A percentile compares a stretch with the other conserved stretches of the same genome.
Evolutionary conservation across 2,888 invertebrate genomes (phyloP).

Genomic region (Campaea margaritaria): DNA sequence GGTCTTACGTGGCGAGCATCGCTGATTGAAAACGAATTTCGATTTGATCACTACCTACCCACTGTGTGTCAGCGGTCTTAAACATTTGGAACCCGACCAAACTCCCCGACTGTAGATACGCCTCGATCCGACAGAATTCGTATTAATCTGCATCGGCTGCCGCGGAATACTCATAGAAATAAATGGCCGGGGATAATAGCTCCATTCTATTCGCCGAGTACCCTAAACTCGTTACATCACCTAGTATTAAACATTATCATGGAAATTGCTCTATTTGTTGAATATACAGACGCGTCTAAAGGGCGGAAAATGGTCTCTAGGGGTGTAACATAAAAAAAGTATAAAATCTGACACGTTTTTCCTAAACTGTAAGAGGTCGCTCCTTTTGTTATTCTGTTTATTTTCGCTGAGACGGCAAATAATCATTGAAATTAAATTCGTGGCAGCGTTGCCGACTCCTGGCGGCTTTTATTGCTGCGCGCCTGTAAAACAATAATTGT

Average conservation of each 20-base stretch:
- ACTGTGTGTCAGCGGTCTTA: slow-evolving; percentile 56
- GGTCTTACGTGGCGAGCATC: slow-evolving; percentile 69
- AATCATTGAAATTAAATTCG: slow-evolving; percentile 22
- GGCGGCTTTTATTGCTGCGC: slow-evolving; percentile 48
- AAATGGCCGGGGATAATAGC: slow-evolving; percentile 49
- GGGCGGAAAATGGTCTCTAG: slow-evolving; percentile 35
- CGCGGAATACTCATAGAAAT: slow-evolving; percentile 50
- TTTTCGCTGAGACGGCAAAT: slow-evolving; percentile 22
- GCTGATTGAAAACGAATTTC: slow-evolving; percentile 71
- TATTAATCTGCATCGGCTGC: slow-evolving; percentile 37
- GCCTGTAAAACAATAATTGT: slow-evolving; percentile 54
- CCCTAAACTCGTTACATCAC: slow-evolving; percentile 36
- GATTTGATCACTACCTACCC: slow-evolving; percentile 62
- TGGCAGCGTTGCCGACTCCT: slow-evolving; percentile 51
- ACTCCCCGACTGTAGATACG: slow-evolving; percentile 4
- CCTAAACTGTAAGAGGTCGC: slow-evolving; percentile 15
- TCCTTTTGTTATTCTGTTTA: slow-evolving; percentile 27
- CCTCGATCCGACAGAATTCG: slow-evolving; percentile 4
- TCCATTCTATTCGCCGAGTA: slow-evolving; percentile 51
- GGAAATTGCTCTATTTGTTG: slow-evolving; percentile 53
- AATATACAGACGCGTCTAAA: slow-evolving; percentile 45
- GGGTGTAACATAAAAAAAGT: slow-evolving; percentile 28
- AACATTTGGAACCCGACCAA: slow-evolving; percentile 50
- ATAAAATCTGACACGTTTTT: slow-evolving; percentile 32
- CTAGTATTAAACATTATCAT: slow-evolving; percentile 51